A percentile compares a stretch with the other conserved stretches of the same genome.
phyloP scores from a whole-genome alignment of 1,140 invertebrate genomes.

The Pogonomyrmex californicus region DNA sequence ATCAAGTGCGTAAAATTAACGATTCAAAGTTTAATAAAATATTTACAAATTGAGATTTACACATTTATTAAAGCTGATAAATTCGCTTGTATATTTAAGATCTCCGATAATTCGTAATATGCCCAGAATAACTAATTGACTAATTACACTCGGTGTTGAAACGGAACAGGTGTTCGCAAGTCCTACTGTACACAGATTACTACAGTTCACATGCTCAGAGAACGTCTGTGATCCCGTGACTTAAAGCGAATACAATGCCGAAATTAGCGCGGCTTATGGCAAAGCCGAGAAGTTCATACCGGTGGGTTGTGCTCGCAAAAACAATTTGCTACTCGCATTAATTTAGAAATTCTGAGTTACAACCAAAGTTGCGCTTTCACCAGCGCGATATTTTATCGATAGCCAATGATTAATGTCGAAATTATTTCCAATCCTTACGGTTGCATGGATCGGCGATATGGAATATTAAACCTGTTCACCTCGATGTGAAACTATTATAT shows the following conservation, averaged over 20 bases:
- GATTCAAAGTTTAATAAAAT: not conserved
- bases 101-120: constrained; percentile 23
- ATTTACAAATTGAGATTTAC: not conserved
- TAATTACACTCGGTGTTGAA: constrained; percentile 78
- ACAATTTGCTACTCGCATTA: constrained; percentile 67
- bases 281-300: constrained; percentile 51
- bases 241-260: constrained; percentile 76
- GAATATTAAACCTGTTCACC: constrained; percentile 7
- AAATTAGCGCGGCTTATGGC: constrained; percentile 78
- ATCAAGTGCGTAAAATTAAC: not conserved
- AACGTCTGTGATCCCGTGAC: constrained; percentile 74
- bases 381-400: constrained; percentile 6
- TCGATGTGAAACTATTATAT: constrained; percentile 17
- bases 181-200: constrained; percentile 78
- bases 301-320: constrained; percentile 52
- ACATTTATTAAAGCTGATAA: not conserved
- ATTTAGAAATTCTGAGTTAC: constrained; percentile 11
- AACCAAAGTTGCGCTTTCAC: not conserved
- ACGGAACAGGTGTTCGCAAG: constrained; percentile 79
- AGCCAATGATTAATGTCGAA: not conserved
- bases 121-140: constrained; percentile 74
- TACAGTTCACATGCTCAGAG: constrained; percentile 72
- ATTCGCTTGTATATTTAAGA: not conserved
- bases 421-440: constrained; percentile 20
- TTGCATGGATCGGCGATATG: not conserved